Percentiles rank a stretch among this genome's conserved stretches.
phyloP scores from a whole-genome alignment of 2,797 vertebrate species.

The Vespertilio murinus region DNA sequence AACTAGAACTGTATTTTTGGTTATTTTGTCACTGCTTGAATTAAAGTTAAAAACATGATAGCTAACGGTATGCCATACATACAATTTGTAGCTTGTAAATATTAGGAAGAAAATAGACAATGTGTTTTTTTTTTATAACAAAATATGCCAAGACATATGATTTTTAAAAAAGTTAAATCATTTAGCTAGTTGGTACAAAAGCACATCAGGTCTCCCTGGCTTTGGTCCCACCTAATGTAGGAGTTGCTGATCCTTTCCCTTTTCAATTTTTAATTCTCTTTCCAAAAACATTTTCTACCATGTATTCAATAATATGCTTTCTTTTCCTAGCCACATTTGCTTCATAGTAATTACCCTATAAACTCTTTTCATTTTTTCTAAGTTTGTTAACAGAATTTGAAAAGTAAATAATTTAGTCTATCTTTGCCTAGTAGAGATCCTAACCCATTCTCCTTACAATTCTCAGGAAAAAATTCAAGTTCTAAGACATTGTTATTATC shows the following conservation, averaged over 20 bases:
- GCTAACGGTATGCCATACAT: background rate
- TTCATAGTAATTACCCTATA: conserved; percentile 22
- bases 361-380: conserved; percentile 32
- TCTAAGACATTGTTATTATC: background rate
- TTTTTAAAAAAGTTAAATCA: conserved; percentile 13
- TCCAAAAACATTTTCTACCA: conserved; percentile 17
- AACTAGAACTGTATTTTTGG: conserved; percentile 4
- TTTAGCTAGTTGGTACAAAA: conserved; percentile 8
- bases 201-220: background rate
- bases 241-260: conserved; percentile 2
- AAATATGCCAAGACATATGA: conserved; percentile 46
- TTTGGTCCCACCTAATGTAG: background rate
- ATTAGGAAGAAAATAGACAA: conserved; percentile 64
- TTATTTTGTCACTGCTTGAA: background rate
- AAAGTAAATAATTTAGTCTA: conserved; percentile 28
- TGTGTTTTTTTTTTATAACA: conserved; percentile 64
- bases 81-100: conserved; percentile 9
- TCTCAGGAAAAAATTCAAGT: background rate
- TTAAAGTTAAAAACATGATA: conserved; percentile 25
- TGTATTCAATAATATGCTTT: background rate
- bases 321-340: conserved; percentile 33
- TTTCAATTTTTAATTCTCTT: conserved; percentile 16
- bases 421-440: background rate
- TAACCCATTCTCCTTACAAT: background rate
- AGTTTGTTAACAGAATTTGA: conserved; percentile 35